phyloP scores from a whole-genome alignment of 2,113 vertebrate species.

The Eupsittula cactorum region DNA sequence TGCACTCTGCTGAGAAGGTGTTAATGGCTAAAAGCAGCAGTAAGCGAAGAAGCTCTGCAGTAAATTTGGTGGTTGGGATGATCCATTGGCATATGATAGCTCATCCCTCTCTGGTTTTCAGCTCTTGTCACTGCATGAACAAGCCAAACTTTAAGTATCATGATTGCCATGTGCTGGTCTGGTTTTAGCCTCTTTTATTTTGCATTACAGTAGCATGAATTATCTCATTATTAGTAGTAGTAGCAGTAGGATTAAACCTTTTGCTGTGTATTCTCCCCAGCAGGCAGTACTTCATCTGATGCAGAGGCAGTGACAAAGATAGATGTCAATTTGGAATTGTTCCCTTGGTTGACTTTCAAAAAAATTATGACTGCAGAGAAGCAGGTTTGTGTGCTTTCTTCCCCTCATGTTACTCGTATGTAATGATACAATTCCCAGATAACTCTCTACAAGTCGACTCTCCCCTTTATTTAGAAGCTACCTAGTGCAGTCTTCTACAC shows the following conservation, averaged over 20 bases:
- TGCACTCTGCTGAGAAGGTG: not conserved
- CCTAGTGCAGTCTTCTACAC: not conserved
- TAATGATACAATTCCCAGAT: not conserved
- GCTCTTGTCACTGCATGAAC: not conserved
- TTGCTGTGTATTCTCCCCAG: not conserved
- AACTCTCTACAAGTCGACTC: not conserved
- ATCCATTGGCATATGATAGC: not conserved
- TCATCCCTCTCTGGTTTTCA: not conserved
- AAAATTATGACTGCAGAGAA: not conserved
- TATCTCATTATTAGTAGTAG: not conserved
- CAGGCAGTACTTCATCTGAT: not conserved
- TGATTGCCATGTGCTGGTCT: not conserved
- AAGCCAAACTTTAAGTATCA: not conserved
- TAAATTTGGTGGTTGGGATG: not conserved
- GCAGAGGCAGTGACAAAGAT: not conserved
- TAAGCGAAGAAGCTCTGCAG: not conserved
- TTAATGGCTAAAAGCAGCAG: not conserved
- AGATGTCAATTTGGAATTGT: not conserved
- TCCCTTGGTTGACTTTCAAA: not conserved
- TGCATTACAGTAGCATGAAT: not conserved
- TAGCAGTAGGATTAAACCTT: not conserved
- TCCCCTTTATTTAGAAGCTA: not conserved
- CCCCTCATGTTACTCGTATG: rapidly evolving
- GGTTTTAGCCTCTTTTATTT: not conserved
- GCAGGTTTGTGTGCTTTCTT: not conserved